A percentile compares a stretch with the other conserved stretches of the same genome.
These are phyloP conservation scores for Bilobella aurantiaca DNA, from an alignment of 1,140 invertebrate genomes.

Conservation along the genomic window DNA sequence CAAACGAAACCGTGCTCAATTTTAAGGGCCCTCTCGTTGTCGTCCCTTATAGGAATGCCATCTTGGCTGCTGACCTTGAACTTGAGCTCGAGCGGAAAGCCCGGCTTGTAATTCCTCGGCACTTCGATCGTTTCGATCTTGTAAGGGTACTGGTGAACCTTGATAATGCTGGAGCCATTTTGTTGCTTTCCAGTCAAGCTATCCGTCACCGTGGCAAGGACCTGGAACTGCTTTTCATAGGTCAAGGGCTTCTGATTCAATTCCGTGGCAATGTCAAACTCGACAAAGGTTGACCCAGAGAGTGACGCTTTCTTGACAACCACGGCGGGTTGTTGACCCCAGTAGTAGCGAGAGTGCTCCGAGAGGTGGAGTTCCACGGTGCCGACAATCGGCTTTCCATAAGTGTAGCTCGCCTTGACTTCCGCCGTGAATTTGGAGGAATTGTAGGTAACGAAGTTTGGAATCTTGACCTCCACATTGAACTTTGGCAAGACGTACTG, in stretches of 20 bases:
- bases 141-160: slow-evolving; percentile 66
- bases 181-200: slow-evolving; percentile 63
- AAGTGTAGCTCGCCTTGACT: slow-evolving; percentile 71
- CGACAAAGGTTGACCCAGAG: slow-evolving; percentile 59
- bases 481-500: slow-evolving; percentile 89
- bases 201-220: slow-evolving; percentile 56
- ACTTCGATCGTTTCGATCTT: slow-evolving; percentile 68
- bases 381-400: slow-evolving; percentile 68
- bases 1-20: slow-evolving; percentile 56
- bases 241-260: slow-evolving; percentile 36
- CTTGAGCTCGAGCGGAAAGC: slow-evolving; percentile 45
- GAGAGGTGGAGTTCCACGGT: slow-evolving; percentile 61
- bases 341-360: slow-evolving; percentile 46
- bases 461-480: slow-evolving; percentile 66
- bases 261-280: slow-evolving; percentile 62
- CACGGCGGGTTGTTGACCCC: slow-evolving; percentile 49
- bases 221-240: slow-evolving; percentile 1
- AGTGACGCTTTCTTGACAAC: slow-evolving; percentile 58
- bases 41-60: slow-evolving; percentile 54
- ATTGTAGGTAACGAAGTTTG: slow-evolving; percentile 65
- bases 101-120: slow-evolving; percentile 73
- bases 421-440: slow-evolving; percentile 62
- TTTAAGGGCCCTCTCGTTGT: slow-evolving; percentile 47
- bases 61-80: slow-evolving; percentile 62
- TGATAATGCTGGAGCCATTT: slow-evolving; percentile 60